Percentiles rank a stretch among this genome's conserved stretches.
Conservation (phyloP, 2,888 invertebrate genomes). For the Zaprionus obscuricornis region DNA sequence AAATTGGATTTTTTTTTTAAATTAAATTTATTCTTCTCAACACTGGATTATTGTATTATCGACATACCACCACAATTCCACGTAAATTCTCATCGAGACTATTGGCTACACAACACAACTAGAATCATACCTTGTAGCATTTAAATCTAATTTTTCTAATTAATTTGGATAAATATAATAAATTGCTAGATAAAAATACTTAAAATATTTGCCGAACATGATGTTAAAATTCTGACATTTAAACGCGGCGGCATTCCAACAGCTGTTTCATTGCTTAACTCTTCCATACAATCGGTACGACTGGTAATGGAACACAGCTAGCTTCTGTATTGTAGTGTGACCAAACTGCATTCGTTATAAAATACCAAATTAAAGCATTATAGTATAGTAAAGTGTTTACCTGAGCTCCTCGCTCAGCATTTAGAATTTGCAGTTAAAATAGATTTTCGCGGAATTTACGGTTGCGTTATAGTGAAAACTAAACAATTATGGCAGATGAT, state of each 20-base stretch:
- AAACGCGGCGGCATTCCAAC: background rate
- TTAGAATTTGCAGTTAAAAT: conserved; percentile 14
- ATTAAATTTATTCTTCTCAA: too few species aligned
- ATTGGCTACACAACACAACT: too few species aligned
- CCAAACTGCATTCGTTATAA: conserved; percentile 1
- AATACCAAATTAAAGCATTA: conserved; percentile 5
- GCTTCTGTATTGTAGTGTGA: conserved; percentile 30
- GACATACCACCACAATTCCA: too few species aligned
- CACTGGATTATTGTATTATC: too few species aligned
- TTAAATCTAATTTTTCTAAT: too few species aligned
- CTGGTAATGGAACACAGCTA: conserved; percentile 18
- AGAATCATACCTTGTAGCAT: too few species aligned
- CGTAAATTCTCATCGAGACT: too few species aligned
- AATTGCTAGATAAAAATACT: too few species aligned
- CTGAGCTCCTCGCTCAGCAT: conserved; percentile 42
- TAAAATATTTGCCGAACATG: too few species aligned
- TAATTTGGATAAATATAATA: too few species aligned
- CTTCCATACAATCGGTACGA: conserved; percentile 1
- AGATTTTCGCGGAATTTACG: conserved; percentile 21
- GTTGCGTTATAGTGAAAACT: conserved; percentile 10
- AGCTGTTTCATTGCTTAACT: conserved; percentile 34
- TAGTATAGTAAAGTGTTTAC: conserved; percentile 48
- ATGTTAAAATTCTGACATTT: too few species aligned
- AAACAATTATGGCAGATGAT: conserved; percentile 86
- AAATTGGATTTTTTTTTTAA: too few species aligned